Evolutionary conservation across 2,797 vertebrate genomes (phyloP).

Genomic region (Thalassophryne amazonica): DNA sequence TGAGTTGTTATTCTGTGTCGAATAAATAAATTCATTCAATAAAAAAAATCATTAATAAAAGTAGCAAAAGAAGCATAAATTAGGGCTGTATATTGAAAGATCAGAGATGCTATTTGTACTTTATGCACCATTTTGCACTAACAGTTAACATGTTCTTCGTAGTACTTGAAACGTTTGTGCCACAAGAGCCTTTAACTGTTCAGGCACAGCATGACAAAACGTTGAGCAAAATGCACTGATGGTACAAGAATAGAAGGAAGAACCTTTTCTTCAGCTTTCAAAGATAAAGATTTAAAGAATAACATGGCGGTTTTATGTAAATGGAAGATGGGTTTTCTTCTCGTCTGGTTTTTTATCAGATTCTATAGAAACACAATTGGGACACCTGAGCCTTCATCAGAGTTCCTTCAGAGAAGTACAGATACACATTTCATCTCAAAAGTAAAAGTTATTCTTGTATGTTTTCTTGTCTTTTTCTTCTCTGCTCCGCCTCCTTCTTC

Average conservation of each 20-base stretch:
- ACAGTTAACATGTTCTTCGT: no score
- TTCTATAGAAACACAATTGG: conserved; percentile 17
- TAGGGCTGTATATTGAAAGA: not conserved
- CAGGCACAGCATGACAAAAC: conserved; percentile 2
- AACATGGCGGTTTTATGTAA: conserved; percentile 1
- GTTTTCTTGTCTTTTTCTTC: not conserved
- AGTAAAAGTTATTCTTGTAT: no score
- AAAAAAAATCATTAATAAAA: no score
- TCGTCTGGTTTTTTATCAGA: conserved; percentile 28
- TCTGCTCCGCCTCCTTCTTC: not conserved
- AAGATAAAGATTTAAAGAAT: conserved; percentile 4
- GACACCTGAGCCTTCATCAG: not conserved
- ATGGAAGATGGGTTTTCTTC: not conserved
- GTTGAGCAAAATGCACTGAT: conserved; percentile 1
- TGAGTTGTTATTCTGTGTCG: no score
- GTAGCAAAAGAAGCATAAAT: not conserved
- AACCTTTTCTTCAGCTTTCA: conserved; percentile 5
- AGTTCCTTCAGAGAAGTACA: no score
- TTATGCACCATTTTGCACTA: not conserved
- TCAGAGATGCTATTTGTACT: not conserved
- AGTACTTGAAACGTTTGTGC: no score
- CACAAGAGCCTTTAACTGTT: no score
- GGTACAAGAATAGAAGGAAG: not conserved
- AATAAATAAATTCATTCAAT: no score
- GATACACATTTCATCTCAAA: no score